A percentile compares a stretch with the other conserved stretches of the same genome.
Conservation (phyloP, 2,888 invertebrate species). For the Andrena bucephala region DNA sequence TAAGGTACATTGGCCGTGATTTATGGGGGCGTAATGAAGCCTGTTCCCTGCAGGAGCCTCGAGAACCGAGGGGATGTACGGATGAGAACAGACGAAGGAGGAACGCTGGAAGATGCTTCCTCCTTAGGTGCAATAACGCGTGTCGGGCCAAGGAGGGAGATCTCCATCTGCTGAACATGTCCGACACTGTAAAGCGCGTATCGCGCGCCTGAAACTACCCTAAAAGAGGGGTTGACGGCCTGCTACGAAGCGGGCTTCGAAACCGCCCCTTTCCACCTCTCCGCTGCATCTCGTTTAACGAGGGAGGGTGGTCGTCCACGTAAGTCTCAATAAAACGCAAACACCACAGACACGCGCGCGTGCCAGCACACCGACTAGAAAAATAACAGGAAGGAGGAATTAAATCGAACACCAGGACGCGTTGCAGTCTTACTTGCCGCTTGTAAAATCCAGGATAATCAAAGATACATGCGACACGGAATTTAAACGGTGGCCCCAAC, state of each 20-base stretch:
- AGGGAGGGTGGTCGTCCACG: neutral
- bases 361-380: too few species aligned
- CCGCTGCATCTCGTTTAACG: neutral
- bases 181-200: conserved; percentile 39
- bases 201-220: conserved; percentile 29
- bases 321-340: conserved; percentile 6
- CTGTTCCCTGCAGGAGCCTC: conserved; percentile 69
- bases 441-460: conserved; percentile 9
- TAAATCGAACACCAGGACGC: neutral
- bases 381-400: neutral
- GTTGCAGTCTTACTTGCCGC: neutral
- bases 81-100: conserved; percentile 19
- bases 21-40: conserved; percentile 77
- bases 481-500: neutral
- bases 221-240: neutral
- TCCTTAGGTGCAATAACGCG: conserved; percentile 65
- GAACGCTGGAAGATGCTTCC: conserved; percentile 30
- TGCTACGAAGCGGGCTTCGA: neutral
- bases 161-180: conserved; percentile 48
- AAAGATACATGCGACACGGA: conserved; percentile 4
- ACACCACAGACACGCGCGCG: neutral
- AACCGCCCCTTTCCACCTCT: conserved; percentile 7
- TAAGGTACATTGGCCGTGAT: conserved; percentile 70
- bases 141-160: conserved; percentile 38
- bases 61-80: conserved; percentile 46